A percentile compares a stretch with the other conserved stretches of the same genome.
Conservation (phyloP, 2,797 vertebrate species). For the Novumbra hubbsi region DNA sequence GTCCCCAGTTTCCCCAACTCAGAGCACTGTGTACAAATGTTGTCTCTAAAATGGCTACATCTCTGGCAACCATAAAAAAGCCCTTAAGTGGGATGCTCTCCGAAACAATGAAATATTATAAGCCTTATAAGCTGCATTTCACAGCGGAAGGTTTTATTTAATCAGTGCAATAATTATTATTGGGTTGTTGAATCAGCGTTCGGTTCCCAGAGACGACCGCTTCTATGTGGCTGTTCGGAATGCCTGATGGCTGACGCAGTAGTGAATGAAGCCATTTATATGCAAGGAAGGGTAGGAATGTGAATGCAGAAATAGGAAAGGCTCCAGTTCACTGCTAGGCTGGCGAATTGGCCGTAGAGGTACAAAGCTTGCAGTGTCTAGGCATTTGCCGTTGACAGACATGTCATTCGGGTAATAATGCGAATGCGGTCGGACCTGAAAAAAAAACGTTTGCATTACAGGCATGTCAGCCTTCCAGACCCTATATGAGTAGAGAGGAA, state of each 20-base stretch:
- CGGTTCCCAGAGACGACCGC: not conserved
- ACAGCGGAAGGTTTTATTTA: not conserved
- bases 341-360: not conserved
- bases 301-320: not conserved
- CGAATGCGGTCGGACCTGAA: not conserved
- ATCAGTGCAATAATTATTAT: not conserved
- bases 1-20: not conserved
- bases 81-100: not conserved
- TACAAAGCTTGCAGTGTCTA: not conserved
- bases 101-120: not conserved
- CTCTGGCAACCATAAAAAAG: not conserved
- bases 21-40: not conserved
- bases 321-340: not conserved
- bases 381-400: not conserved
- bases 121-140: not conserved
- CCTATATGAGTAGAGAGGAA: not conserved
- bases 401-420: not conserved
- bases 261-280: conserved; percentile 6
- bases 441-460: not conserved
- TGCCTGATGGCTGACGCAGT: not conserved
- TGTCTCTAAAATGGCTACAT: not conserved
- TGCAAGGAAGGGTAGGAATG: conserved; percentile 2
- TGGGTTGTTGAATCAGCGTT: not conserved
- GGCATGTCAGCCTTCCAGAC: not conserved
- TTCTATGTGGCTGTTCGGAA: not conserved